Evolutionary conservation across 2,113 vertebrate species (phyloP).

Genomic region (Ellobius talpinus): DNA sequence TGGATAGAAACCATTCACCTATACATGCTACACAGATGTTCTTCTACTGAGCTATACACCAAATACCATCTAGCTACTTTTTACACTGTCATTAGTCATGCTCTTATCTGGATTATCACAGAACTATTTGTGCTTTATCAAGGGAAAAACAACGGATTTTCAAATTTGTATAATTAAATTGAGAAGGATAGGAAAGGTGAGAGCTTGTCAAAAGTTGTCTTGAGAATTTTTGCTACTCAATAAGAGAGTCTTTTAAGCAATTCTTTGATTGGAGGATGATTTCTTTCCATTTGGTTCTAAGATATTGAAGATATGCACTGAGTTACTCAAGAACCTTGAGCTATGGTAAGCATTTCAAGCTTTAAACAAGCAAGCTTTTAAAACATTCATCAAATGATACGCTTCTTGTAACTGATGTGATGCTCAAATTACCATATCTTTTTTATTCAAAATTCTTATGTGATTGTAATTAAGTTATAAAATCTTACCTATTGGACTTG

Average conservation of each 20-base stretch:
- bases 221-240: neutral
- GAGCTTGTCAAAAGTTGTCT: neutral
- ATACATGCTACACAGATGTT: too few relatives aligned
- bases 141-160: neutral
- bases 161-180: conserved; percentile 21
- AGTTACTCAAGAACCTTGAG: neutral
- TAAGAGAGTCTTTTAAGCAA: neutral
- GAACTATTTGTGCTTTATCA: neutral
- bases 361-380: neutral
- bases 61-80: neutral
- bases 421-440: neutral
- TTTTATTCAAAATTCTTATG: neutral
- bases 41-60: neutral
- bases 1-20: neutral
- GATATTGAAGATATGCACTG: neutral
- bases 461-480: conserved; percentile 29
- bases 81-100: neutral
- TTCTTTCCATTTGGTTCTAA: conserved; percentile 30
- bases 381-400: neutral
- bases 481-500: conserved; percentile 46
- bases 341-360: neutral
- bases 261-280: neutral
- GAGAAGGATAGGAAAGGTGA: neutral
- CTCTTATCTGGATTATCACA: neutral
- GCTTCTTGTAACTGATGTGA: neutral